A percentile compares a stretch with the other conserved stretches of the same genome.
These are phyloP conservation scores for Megaceryle alcyon DNA, from an alignment of 2,797 vertebrate species.

Conservation along the genomic window DNA sequence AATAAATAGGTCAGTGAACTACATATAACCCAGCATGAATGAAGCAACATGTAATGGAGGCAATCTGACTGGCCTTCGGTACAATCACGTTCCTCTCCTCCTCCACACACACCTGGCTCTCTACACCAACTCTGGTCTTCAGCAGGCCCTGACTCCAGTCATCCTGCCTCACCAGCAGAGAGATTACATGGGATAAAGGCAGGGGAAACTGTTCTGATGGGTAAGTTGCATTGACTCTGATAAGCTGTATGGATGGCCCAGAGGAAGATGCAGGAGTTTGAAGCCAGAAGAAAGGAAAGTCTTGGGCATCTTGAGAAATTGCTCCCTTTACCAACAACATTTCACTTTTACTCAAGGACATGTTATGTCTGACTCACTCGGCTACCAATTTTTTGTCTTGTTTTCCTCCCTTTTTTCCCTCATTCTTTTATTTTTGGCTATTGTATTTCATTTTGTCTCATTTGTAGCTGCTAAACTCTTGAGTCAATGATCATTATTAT, in stretches of 20 bases:
- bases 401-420: neutral
- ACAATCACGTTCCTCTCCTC: neutral
- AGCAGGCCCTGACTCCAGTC: neutral
- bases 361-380: neutral
- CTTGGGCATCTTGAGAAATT: neutral
- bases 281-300: neutral
- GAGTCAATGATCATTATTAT: neutral
- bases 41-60: neutral
- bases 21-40: neutral
- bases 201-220: neutral
- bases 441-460: neutral
- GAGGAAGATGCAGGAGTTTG: neutral
- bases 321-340: neutral
- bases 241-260: neutral
- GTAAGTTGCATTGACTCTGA: neutral
- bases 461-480: neutral
- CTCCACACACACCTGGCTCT: neutral
- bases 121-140: neutral
- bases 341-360: neutral
- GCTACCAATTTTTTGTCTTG: neutral
- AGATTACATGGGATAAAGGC: neutral
- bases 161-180: neutral
- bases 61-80: neutral
- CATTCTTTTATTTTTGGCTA: neutral
- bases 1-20: neutral